A percentile compares a stretch with the other conserved stretches of the same genome.
phyloP scores from a whole-genome alignment of 53 echinoderm and acorn worm species.

The Paracentrotus lividus region DNA sequence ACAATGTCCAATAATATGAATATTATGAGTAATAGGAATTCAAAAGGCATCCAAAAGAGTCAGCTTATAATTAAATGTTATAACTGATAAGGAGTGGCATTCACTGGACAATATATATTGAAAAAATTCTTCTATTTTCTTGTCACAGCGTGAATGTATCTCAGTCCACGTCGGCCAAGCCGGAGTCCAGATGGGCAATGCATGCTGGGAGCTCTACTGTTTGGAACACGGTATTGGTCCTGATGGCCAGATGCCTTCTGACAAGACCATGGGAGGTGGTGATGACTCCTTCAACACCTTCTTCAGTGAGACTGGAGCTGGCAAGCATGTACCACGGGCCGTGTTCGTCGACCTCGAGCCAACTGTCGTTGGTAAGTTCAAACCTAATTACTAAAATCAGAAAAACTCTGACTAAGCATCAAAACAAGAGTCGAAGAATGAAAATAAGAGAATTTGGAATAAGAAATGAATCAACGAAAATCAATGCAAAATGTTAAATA shows the following conservation, averaged over 20 bases:
- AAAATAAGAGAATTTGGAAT: too few relatives aligned
- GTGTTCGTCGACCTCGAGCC: constrained; percentile 74
- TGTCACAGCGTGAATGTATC: constrained; percentile 84
- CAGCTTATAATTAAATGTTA: too few relatives aligned
- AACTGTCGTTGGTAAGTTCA: constrained; percentile 71
- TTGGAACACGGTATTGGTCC: constrained; percentile 84
- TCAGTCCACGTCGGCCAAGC: constrained; percentile 90
- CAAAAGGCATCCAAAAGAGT: too few relatives aligned
- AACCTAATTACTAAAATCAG: too few relatives aligned
- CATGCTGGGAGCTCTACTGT: constrained; percentile 93
- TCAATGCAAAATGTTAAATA: too few relatives aligned
- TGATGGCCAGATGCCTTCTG: constrained; percentile 84
- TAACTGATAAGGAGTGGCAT: too few relatives aligned
- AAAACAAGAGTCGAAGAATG: too few relatives aligned
- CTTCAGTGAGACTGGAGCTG: constrained; percentile 68
- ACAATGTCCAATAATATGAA: too few relatives aligned
- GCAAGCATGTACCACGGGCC: constrained; percentile 60
- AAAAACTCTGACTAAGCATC: too few relatives aligned
- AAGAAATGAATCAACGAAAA: too few relatives aligned
- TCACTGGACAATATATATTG: too few relatives aligned
- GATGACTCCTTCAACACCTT: constrained; percentile 71
- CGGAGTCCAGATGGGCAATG: constrained; percentile 95
- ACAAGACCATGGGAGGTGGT: constrained; percentile 60
- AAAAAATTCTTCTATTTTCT: neutral
- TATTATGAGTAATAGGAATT: too few relatives aligned